Evolutionary conservation across 1,140 invertebrate genomes (phyloP), one percentile per base, ranked within the genome.

Genomic region (Helicorthomorpha holstii): DNA sequence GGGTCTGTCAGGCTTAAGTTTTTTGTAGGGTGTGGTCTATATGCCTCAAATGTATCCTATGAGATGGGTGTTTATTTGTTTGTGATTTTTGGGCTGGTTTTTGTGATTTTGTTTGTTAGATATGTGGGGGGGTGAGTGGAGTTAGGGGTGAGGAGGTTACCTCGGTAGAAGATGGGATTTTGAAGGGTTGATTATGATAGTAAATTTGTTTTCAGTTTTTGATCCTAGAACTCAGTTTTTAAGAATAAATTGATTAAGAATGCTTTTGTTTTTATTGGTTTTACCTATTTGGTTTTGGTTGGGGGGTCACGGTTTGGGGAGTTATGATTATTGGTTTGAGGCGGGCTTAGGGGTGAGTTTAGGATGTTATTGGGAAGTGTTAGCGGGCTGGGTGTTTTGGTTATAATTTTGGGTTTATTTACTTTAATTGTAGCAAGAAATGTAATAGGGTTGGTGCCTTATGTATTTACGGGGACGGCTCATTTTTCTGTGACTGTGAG

Each of bases 391-490:
- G 49, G 19, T 47, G 50, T 44, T 25, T 38, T 61, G 23, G 55
- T 70, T 54, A 70, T 72, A 63, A 64, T 66, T 57, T 52, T 63
- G 43, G 50, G 64, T 62, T 43, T 61, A 67, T 66, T 66, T 69
- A 63, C 55, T 60, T 62, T 58, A 59, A 69, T 73, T 64, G 60
- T 70, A 56, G 58, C 74, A 66, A 77, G 73, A 70, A 78, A 78
- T 71, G 74, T 77, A 61, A 58, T 78, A 68, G 73, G 77, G 16
- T 63, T 80, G 69, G 75, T 79, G 43, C 72, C 77, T 2, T 80
- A 78, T 70, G 75, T 80, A 70, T 80, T 80, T 69, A 76, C 75
- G 12, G 64, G 62, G 56, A 70, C 75, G 54, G 76, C 73, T 24
- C 76, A 80, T 64, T 55, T 78, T 69, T 59, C 57, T 29, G 57